Percentiles rank a stretch among this genome's conserved stretches.
phyloP scores from a whole-genome alignment of 2,888 invertebrate species.

The Eucriotettix oculatus region DNA sequence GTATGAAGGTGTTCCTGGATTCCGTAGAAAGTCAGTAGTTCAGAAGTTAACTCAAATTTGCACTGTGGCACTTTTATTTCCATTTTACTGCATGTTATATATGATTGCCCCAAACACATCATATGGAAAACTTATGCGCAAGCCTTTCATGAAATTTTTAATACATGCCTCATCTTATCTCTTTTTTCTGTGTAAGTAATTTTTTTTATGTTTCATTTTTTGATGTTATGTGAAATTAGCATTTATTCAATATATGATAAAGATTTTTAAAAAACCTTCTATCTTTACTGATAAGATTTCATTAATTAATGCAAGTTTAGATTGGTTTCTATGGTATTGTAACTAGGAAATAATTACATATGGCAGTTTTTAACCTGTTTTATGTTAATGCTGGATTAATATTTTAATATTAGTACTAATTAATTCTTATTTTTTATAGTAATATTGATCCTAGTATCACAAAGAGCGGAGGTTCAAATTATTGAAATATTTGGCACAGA shows the following conservation, averaged over 20 bases:
- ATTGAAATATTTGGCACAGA: conserved; percentile 57
- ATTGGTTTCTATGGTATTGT: no score
- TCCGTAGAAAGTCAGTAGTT: conserved; percentile 60
- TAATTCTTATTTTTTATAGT: conserved; percentile 35
- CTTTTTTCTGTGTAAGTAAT: conserved; percentile 74
- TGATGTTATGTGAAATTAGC: no score
- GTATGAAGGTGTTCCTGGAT: conserved; percentile 92
- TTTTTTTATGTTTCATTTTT: not conserved
- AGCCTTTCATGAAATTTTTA: conserved; percentile 94
- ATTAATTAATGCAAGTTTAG: no score
- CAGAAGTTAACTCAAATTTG: conserved; percentile 57
- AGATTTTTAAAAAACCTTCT: no score
- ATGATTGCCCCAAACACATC: conserved; percentile 68
- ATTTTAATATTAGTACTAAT: not conserved
- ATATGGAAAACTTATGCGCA: conserved; percentile 68
- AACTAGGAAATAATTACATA: no score
- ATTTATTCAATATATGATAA: no score
- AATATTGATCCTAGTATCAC: conserved; percentile 80
- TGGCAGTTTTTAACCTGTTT: no score
- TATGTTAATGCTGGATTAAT: no score
- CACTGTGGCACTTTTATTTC: conserved; percentile 67
- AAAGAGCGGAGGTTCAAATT: conserved; percentile 65
- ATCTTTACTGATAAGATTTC: no score
- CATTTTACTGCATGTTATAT: conserved; percentile 71
- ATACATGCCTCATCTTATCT: conserved; percentile 87